Evolutionary conservation across 2,797 vertebrate species (phyloP).

Genomic region (Columba guinea): DNA sequence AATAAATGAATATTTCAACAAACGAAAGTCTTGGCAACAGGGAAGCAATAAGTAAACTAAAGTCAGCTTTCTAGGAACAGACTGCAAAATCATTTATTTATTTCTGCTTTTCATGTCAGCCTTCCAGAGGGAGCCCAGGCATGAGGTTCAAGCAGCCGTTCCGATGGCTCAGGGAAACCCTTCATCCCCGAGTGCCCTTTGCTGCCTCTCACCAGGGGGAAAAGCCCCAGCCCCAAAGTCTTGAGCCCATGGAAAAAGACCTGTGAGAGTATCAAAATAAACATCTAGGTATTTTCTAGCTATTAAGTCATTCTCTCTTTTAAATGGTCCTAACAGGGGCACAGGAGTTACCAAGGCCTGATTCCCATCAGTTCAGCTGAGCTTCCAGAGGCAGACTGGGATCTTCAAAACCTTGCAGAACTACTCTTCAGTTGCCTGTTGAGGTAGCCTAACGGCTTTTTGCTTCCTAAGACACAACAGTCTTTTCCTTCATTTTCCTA

Average conservation of each 20-base stretch:
- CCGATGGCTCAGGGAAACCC: neutral
- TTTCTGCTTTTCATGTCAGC: neutral
- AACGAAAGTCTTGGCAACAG: neutral
- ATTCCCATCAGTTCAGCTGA: neutral
- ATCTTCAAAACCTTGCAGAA: neutral
- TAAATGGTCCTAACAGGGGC: neutral
- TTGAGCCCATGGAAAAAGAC: neutral
- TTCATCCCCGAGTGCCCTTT: rapidly evolving
- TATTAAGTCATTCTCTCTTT: neutral
- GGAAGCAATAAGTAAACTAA: neutral
- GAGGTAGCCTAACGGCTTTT: neutral
- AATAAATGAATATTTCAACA: conserved; percentile 45
- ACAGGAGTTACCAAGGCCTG: neutral
- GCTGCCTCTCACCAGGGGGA: neutral
- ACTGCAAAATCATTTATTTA: conserved; percentile 7
- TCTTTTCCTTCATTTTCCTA: neutral
- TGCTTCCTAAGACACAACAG: neutral
- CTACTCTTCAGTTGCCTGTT: neutral
- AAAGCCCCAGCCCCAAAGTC: neutral
- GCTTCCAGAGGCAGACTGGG: neutral
- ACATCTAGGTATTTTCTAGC: neutral
- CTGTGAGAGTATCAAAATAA: neutral
- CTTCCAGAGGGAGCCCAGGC: neutral
- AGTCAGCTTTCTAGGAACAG: neutral
- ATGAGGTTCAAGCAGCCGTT: rapidly evolving